A percentile compares a stretch with the other conserved stretches of the same genome.
Evolutionary conservation across 2,888 invertebrate species (phyloP).

Genomic region (Prosopocoilus inquinatus): DNA sequence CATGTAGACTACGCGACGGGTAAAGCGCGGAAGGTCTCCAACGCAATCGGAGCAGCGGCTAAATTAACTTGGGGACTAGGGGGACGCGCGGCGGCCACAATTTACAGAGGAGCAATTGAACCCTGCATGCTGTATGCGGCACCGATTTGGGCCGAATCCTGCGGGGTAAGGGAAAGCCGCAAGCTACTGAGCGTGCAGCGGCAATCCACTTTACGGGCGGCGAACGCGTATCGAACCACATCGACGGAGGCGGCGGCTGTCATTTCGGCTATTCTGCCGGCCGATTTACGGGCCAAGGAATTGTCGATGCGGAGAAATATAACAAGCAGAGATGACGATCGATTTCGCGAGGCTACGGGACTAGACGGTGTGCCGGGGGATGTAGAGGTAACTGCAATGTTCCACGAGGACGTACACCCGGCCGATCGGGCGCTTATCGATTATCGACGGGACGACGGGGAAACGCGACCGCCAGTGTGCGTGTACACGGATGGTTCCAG

Average conservation of each 20-base stretch:
- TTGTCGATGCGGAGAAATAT: no score
- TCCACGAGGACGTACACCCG: no score
- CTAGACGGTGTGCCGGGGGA: no score
- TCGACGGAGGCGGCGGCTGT: slow-evolving; percentile 1
- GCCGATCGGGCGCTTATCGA: no score
- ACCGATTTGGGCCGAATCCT: slow-evolving; percentile 10
- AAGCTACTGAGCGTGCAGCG: background rate
- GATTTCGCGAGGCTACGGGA: no score
- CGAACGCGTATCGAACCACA: slow-evolving; percentile 10
- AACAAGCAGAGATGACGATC: no score
- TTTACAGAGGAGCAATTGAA: slow-evolving; percentile 16
- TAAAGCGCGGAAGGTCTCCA: background rate
- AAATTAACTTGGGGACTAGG: slow-evolving; percentile 10
- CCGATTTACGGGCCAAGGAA: no score
- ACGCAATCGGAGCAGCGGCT: slow-evolving; percentile 6
- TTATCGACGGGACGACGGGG: no score
- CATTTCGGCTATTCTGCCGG: background rate
- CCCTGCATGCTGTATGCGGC: slow-evolving; percentile 12
- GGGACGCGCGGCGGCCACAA: background rate
- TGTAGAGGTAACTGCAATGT: no score
- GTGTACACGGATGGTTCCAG: background rate
- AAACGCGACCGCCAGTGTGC: no score
- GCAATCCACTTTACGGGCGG: background rate
- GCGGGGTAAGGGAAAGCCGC: background rate
- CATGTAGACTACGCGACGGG: background rate